Percentiles rank a stretch among this genome's conserved stretches.
Evolutionary conservation across 2,797 vertebrate genomes (phyloP).

Genomic region (Australoheros facetus): DNA sequence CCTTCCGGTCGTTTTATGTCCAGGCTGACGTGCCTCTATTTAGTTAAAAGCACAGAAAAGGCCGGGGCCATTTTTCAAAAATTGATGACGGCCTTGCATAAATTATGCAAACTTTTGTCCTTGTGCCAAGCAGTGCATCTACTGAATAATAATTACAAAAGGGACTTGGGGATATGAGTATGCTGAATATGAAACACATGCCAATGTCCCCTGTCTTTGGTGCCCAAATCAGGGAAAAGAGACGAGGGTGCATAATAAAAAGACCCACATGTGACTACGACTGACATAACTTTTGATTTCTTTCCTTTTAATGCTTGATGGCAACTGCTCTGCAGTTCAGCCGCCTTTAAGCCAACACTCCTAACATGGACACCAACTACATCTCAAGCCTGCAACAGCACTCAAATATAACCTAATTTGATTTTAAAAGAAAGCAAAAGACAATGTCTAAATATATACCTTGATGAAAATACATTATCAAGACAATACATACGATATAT

Average conservation of each 20-base stretch:
- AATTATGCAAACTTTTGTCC: constrained; percentile 88
- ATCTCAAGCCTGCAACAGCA: constrained; percentile 1
- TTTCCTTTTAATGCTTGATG: neutral
- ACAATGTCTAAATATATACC: neutral
- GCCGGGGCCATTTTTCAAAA: constrained; percentile 80
- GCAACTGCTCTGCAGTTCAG: neutral
- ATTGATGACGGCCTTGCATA: constrained; percentile 86
- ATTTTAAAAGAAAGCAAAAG: neutral
- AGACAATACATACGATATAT: neutral
- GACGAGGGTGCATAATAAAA: constrained; percentile 12
- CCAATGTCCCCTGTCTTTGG: constrained; percentile 54
- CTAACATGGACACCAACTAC: constrained; percentile 12
- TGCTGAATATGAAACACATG: constrained; percentile 63
- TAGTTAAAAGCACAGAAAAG: constrained; percentile 80
- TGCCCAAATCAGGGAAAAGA: constrained; percentile 36
- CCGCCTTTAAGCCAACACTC: constrained; percentile 7
- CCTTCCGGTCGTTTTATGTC: constrained; percentile 71
- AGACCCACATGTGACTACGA: constrained; percentile 9
- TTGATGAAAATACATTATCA: neutral
- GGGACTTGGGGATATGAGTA: constrained; percentile 67
- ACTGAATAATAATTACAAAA: constrained; percentile 82
- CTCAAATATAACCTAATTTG: neutral
- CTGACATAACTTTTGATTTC: neutral
- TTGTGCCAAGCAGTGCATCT: constrained; percentile 82
- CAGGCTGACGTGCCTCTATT: constrained; percentile 72